Conservation (phyloP, 2,113 vertebrate genomes). For the Shinisaurus crocodilurus region DNA sequence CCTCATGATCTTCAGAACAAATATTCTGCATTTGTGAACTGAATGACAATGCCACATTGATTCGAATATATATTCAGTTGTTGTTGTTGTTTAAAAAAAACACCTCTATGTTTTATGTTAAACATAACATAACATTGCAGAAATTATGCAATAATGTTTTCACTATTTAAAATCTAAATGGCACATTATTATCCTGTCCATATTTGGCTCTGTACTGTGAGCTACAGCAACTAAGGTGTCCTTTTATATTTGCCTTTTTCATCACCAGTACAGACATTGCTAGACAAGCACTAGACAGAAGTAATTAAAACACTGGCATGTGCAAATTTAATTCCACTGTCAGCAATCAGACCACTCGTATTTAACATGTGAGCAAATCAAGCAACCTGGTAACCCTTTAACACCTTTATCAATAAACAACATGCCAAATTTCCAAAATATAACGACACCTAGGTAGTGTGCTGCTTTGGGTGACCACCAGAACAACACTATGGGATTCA, state of each 20-base stretch:
- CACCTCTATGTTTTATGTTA: background rate
- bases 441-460: background rate
- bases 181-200: conserved; percentile 32
- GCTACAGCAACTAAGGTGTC: conserved; percentile 35
- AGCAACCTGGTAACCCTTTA: conserved; percentile 46
- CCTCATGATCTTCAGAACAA: background rate
- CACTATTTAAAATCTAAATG: conserved; percentile 49
- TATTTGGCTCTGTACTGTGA: conserved; percentile 38
- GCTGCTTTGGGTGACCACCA: background rate
- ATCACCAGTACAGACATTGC: conserved; percentile 54
- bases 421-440: background rate
- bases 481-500: background rate
- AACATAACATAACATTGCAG: background rate
- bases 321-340: conserved; percentile 64
- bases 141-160: conserved; percentile 10
- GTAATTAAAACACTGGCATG: conserved; percentile 63
- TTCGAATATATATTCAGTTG: background rate
- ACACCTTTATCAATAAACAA: conserved; percentile 37
- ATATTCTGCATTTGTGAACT: background rate
- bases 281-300: conserved; percentile 64
- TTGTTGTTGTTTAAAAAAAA: background rate
- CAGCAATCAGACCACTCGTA: conserved; percentile 63
- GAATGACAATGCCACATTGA: background rate
- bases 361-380: conserved; percentile 62
- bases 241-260: conserved; percentile 27